Evolutionary conservation across 1,140 invertebrate species (phyloP), one percentile per base, ranked within the genome.

Genomic region (Drosophila oshimai): DNA sequence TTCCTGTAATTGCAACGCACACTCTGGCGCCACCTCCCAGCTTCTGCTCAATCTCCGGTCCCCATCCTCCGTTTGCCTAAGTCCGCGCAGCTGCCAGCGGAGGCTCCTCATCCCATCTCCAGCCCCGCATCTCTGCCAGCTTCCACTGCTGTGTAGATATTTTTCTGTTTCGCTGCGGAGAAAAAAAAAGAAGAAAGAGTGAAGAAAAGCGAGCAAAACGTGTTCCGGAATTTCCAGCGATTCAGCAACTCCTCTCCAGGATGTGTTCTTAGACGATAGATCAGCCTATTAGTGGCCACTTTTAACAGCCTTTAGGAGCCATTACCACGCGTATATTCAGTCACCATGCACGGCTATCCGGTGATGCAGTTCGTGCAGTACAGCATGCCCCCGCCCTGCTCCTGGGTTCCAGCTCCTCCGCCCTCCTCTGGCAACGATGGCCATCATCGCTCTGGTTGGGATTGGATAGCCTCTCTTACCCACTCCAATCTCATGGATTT

Each of bases 281-380:
- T 10, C 9, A 62, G 28, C 37, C 57, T 28, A 24, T 42, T 58
- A 26, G 12, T 60, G 49, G 61, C 17, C 60, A 51, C 18, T 28
- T 51, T 36, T 13, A 51, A 58, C 15, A 24, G 55, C 28, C 53
- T 13, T 18, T n/a, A 55, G 39, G 28, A 44, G 13, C 34, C 12
- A 45, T 9, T 9, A 34, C 26, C 18, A 29, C 15, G 17, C 26
- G 20, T 12, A 10, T 12, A 26, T 29, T 3, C 42, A 29, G 42
- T 28, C 68, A 78, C 49, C 26, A 93, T 93, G 92, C 92, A 93
- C 70, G 92, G 92, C 22, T 93, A 93, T 91, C 92, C 92, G 37
- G 92, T 93, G 57, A 93, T 93, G 92, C 92, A 93, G 80, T 92
- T 93, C 64, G 92, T 93, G 46, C 92, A 93, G 62, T 93, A 93